Evolutionary conservation across 2,797 vertebrate genomes (phyloP), one percentile per base, ranked within the genome.

Genomic region (Rousettus madagascariensis): DNA sequence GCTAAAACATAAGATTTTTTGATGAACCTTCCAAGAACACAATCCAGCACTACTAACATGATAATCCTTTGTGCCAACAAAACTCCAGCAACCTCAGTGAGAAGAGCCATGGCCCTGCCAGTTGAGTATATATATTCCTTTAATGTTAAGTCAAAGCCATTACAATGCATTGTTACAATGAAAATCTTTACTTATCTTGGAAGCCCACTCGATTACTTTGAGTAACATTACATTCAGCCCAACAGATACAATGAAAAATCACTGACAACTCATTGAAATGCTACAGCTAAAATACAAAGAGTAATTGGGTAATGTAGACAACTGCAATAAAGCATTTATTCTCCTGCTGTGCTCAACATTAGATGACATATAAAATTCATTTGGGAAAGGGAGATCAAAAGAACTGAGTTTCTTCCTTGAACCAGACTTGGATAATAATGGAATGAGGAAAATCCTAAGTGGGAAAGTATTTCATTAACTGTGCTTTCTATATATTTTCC

Each of bases 171-270:
- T n/a, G 59, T 90, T 96, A 95, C 77, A 96, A 38, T n/a, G 55
- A 95, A 95, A 87, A 95, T 53, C 91, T 90, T 86, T 61, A 83
- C 61, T 51, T 71, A 92, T 57, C 94, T 74, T 96, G 74, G 59
- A 97, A 95, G 85, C 55, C 75, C 71, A 68, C 30, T 94, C 53
- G 79, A 69, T 89, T 84, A 93, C 46, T 92, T 57, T 82, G 12
- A 94, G 57, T 72, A 92, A 88, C 33, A 94, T 71, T 92, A 88
- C 72, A 86, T 80, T 92, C 65, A 95, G 88, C 41, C 36, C 41
- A 79, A 87, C 36, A 92, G 41, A 95, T 88, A 86, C 36, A 92
- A 86, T 75, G 78, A 83, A 92, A 74, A 92, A 74, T 79, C 89
- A 28, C 0, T 59, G 65, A 69, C 68, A 94, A 69, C 49, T 46